Base-by-base conservation (phyloP, 2,113 vertebrate genomes). In the Daboia siamensis region DNA sequence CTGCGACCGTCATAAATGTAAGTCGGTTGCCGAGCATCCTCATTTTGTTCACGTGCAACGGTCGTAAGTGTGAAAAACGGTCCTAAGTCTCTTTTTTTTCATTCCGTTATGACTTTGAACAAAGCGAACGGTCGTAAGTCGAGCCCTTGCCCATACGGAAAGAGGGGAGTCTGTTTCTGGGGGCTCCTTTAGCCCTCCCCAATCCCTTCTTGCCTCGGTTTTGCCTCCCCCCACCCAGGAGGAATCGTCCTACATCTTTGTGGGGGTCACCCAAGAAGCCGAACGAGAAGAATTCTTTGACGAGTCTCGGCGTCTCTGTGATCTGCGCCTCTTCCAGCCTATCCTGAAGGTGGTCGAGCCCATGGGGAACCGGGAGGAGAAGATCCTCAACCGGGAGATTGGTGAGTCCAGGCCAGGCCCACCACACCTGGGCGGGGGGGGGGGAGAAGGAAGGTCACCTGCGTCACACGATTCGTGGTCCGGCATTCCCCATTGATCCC, bases 211-310 rank as follows among this genome's bases (percentile, higher is more conserved):
- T 24, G 24, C 29, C 12, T 51, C 13, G 64, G 10, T 64, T 80
- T 80, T 8, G 2, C 20, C 3, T 24, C 23, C 44, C 5, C 13
- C 26, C 29, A 21, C 85, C 46, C 94, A 98, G 98, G 98, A 98
- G 87, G 98, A 98, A 94, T 98, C 97, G 0, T 97, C 97, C 69
- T 98, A 98, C 95, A 98, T 98, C 93, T 98, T 98, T 93, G 97
- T 98, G 88, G 98, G 98, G 3, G 98, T 98, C 93, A 98, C 98
- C 24, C 98, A 98, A 95, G 98, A 98, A 90, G 98, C 98, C 0
- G 98, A 98, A 92, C 94, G 98, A 91, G 98, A 98, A 95, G 98
- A 98, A 95, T 98, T 98, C 91, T 98, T 98, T 0, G 98, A 98
- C 1, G 98, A 98, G 93, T 98, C 97, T 0, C 94, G 98, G 9